Evolutionary conservation across 2,113 vertebrate species (phyloP), one percentile per base, ranked within the genome.

Genomic region (Porphyrio hochstetteri): DNA sequence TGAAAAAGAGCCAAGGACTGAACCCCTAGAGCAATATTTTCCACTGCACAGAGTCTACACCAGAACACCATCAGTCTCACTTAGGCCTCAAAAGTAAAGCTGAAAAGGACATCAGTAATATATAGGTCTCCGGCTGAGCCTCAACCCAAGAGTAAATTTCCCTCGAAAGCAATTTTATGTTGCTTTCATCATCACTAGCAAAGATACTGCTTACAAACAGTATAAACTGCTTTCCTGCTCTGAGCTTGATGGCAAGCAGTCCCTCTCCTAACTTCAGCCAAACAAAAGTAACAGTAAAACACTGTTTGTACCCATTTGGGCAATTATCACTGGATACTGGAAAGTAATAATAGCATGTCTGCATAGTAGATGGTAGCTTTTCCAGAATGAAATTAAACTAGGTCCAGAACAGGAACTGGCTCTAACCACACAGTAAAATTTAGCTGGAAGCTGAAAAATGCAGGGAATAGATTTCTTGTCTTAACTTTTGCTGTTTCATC

Each of bases 221-320:
- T 53, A 52, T 59, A 75, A 88, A 92, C 52, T 8, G 17, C 48
- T 90, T 88, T 83, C 82, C 67, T 81, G 52, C 72, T 68, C 3
- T 0, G 31, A 72, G 69, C 31, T 61, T 7, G 5, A 88, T 81
- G 72, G 74, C 50, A 75, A 93, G 74, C 82, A 91, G 69, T 40
- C n/a, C 53, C 35, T 36, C 52, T 68, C 42, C 68, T 29, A 81
- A 86, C 64, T 92, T 78, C 60, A 92, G 88, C 93, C 46, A 70
- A 91, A 82, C 64, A 86, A 72, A 93, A 88, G 85, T 70, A 93
- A 64, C 93, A 96, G 80, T 86, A 92, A 96, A 97, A 93, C 71
- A 56, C 15, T 46, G 69, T 64, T 88, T 92, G 80, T 84, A 67
- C 63, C 69, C 88, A 92, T 88, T 64, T 38, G 50, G 72, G 83